phyloP scores from a whole-genome alignment of 2,797 vertebrate species.

The Premnoplex brunnescens region DNA sequence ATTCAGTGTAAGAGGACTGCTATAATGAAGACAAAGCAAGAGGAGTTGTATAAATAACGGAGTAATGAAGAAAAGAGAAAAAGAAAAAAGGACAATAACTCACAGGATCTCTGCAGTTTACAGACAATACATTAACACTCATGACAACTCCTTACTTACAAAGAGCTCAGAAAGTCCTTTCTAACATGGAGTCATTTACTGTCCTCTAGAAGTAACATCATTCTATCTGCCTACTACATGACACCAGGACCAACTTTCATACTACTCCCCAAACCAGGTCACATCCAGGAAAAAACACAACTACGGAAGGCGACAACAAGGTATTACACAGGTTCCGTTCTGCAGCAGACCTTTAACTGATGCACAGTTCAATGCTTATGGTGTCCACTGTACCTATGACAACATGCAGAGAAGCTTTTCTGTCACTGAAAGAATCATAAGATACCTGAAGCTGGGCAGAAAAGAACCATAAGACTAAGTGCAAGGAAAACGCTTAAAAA shows the following conservation, averaged over 20 bases:
- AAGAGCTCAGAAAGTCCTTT: not conserved
- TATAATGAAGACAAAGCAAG: not conserved
- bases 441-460: not conserved
- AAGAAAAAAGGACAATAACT: not conserved
- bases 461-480: not conserved
- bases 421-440: not conserved
- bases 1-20: not conserved
- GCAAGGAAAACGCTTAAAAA: not conserved
- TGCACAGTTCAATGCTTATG: not conserved
- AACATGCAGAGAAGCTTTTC: not conserved
- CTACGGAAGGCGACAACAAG: not conserved
- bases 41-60: not conserved
- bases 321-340: not conserved
- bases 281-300: not conserved
- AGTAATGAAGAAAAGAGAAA: not conserved
- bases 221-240: not conserved
- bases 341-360: not conserved
- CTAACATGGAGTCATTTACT: not conserved
- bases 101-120: not conserved
- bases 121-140: not conserved
- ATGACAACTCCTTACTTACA: not conserved
- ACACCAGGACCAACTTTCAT: not conserved
- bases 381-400: not conserved
- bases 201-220: not conserved
- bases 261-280: not conserved